Percentiles rank a stretch among this genome's conserved stretches.
phyloP scores from a whole-genome alignment of 2,113 vertebrate genomes.

The Myiopsitta monachus region DNA sequence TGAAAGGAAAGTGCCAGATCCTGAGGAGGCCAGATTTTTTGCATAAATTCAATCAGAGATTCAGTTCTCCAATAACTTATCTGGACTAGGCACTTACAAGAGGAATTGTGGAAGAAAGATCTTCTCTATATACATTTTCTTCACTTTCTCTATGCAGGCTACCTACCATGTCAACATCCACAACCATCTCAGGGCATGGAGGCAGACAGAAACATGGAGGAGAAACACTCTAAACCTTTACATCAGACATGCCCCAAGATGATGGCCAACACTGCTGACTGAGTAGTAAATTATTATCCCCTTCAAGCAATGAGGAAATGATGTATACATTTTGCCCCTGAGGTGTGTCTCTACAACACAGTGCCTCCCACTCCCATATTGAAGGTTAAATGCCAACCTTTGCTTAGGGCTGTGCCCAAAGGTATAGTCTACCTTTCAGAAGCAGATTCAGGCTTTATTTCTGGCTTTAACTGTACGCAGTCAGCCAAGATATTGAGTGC shows the following conservation, averaged over 20 bases:
- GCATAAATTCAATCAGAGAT: neutral
- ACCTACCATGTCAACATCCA: neutral
- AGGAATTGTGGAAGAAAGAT: neutral
- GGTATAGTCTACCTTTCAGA: neutral
- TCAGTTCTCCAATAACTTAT: neutral
- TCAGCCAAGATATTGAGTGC: neutral
- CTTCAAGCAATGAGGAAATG: constrained; percentile 47
- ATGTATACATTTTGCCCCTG: neutral
- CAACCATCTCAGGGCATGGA: neutral
- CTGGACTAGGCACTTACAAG: neutral
- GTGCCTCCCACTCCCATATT: neutral
- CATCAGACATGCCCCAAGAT: neutral
- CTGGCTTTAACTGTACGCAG: neutral
- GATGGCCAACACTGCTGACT: neutral
- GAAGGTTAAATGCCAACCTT: constrained; percentile 44
- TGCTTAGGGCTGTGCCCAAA: constrained; percentile 24
- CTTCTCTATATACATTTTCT: neutral
- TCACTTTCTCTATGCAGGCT: neutral
- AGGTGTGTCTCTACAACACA: constrained; percentile 13
- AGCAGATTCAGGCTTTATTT: neutral
- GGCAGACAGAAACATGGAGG: neutral
- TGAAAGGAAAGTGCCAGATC: neutral
- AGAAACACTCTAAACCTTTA: neutral
- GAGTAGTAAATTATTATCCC: constrained; percentile 48
- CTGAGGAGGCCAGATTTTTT: neutral